phyloP scores from a whole-genome alignment of 2,888 invertebrate species.

The Scaptomyza parva region DNA sequence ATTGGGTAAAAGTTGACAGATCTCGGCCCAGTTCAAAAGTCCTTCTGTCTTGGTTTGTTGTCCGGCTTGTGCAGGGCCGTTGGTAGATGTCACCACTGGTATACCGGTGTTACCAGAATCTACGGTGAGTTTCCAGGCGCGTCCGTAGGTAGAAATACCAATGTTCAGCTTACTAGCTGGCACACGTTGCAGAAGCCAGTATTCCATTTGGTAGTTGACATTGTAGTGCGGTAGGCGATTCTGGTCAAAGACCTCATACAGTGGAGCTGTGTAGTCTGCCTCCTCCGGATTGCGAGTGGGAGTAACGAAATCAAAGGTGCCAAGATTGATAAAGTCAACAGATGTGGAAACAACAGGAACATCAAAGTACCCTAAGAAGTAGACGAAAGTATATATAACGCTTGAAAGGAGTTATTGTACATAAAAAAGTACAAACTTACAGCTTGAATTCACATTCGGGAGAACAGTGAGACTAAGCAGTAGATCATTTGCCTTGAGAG shows the following conservation, averaged over 20 bases:
- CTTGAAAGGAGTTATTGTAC: no score
- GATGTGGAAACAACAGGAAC: constrained; percentile 89
- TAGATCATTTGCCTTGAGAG: constrained; percentile 88
- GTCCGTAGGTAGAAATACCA: constrained; percentile 90
- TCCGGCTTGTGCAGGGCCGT: constrained; percentile 90
- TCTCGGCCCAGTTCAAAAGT: constrained; percentile 91
- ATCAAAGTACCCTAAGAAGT: constrained; percentile 89
- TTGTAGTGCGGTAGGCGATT: constrained; percentile 87
- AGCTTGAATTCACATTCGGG: constrained; percentile 91
- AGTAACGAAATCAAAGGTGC: constrained; percentile 92
- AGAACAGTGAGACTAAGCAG: constrained; percentile 89
- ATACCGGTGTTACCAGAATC: constrained; percentile 91
- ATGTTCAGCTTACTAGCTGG: constrained; percentile 89
- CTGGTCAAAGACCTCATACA: constrained; percentile 90
- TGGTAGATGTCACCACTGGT: constrained; percentile 88
- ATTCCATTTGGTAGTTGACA: constrained; percentile 88
- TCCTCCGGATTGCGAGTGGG: constrained; percentile 91
- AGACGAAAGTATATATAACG: background rate
- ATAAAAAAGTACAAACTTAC: no score
- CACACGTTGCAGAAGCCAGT: constrained; percentile 87
- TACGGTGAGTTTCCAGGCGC: constrained; percentile 91
- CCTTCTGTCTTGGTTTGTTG: constrained; percentile 90
- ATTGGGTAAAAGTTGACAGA: constrained; percentile 90
- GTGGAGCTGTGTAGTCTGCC: constrained; percentile 91
- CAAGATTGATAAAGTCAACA: constrained; percentile 91